Conservation (phyloP, 2,888 invertebrate genomes). For the Polietes domitor region DNA sequence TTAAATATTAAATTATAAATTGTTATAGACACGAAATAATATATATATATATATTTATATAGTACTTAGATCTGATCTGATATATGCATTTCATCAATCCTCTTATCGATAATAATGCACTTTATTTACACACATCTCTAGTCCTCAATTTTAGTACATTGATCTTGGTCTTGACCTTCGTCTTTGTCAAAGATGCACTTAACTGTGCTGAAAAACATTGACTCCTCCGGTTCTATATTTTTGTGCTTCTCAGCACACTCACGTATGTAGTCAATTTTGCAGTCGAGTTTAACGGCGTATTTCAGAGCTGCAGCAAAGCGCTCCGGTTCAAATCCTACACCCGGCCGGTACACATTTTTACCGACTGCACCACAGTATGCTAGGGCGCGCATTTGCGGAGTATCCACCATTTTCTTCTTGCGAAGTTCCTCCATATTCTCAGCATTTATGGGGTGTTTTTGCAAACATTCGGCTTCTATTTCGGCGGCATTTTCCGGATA, state of each 20-base stretch:
- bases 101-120: too few relatives aligned
- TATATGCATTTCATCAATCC: too few relatives aligned
- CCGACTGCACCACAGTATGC: slow-evolving; percentile 32
- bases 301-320: background rate
- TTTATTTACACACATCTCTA: too few relatives aligned
- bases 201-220: background rate
- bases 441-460: background rate
- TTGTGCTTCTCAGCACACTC: background rate
- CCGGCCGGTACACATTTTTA: slow-evolving; percentile 13
- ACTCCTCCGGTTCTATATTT: background rate
- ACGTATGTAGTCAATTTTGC: background rate
- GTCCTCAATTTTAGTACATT: too few relatives aligned
- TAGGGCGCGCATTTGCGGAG: slow-evolving; percentile 11
- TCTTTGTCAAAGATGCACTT: background rate
- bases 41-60: too few relatives aligned
- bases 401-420: slow-evolving; percentile 41
- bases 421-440: slow-evolving; percentile 32
- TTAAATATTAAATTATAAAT: too few relatives aligned
- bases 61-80: too few relatives aligned
- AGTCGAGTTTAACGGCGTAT: background rate
- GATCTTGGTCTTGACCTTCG: too few relatives aligned
- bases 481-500: slow-evolving; percentile 34
- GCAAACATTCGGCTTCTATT: slow-evolving; percentile 36
- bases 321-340: slow-evolving; percentile 28
- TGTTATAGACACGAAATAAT: too few relatives aligned